Conservation (phyloP, 2,113 vertebrate species). For the Macrotus californicus region DNA sequence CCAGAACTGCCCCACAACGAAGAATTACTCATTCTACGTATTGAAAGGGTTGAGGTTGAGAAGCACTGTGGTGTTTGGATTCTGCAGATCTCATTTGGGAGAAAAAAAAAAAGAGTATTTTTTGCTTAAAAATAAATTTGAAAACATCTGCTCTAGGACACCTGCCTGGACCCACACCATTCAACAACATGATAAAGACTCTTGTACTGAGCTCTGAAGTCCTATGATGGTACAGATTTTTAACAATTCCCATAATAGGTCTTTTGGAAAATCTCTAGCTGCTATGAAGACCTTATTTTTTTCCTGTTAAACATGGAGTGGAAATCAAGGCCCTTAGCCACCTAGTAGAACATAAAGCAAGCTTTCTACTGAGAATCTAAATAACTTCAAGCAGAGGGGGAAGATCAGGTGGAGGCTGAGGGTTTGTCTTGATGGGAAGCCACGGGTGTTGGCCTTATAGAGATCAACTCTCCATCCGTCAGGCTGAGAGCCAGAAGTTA, state of each 20-base stretch:
- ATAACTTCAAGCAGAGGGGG: background rate
- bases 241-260: conserved; percentile 21
- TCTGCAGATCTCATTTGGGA: background rate
- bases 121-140: conserved; percentile 56
- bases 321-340: background rate
- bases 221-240: conserved; percentile 17
- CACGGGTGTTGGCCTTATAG: conserved; percentile 50
- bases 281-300: background rate
- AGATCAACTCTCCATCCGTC: conserved; percentile 10
- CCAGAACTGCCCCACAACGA: background rate
- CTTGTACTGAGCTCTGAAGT: conserved; percentile 41
- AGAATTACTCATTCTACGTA: background rate
- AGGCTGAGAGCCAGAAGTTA: conserved; percentile 68
- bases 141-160: conserved; percentile 40
- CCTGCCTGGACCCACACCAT: conserved; percentile 31
- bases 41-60: background rate
- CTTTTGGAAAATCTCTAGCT: background rate
- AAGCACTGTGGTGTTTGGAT: background rate
- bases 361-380: background rate
- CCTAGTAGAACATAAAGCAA: background rate
- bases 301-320: background rate
- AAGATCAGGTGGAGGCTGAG: background rate
- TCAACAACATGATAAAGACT: conserved; percentile 1
- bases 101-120: background rate
- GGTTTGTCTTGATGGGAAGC: conserved; percentile 54